Percentiles rank a stretch among this genome's conserved stretches.
These are phyloP conservation scores for Zaprionus africanus DNA, from an alignment of 1,140 invertebrate genomes.

Conservation along the genomic window DNA sequence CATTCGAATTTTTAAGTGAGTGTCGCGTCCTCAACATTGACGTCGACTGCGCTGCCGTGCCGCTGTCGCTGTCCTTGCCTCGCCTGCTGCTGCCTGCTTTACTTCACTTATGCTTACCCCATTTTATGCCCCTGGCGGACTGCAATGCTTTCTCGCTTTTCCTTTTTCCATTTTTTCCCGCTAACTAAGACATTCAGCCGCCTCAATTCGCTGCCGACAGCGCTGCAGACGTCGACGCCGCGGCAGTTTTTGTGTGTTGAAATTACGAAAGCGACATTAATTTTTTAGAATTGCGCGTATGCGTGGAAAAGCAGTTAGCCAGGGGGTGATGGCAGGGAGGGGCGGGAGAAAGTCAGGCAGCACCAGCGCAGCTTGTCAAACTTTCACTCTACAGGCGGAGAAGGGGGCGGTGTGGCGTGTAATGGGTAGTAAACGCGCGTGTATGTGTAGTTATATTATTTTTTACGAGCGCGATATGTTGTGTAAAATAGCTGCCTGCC, in stretches of 20 bases:
- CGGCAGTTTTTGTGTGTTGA: slow-evolving; percentile 62
- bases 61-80: neutral
- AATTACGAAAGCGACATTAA: slow-evolving; percentile 82
- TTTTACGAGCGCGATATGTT: slow-evolving; percentile 83
- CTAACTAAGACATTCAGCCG: slow-evolving; percentile 58
- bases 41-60: neutral
- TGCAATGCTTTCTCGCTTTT: slow-evolving; percentile 45
- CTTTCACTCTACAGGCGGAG: slow-evolving; percentile 40
- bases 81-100: slow-evolving; percentile 22
- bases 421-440: slow-evolving; percentile 70
- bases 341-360: neutral
- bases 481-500: slow-evolving; percentile 67
- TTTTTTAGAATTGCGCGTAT: slow-evolving; percentile 82
- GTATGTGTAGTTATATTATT: slow-evolving; percentile 82
- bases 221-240: slow-evolving; percentile 14
- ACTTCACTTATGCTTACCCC: slow-evolving; percentile 46
- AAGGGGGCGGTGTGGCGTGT: slow-evolving; percentile 17
- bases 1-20: slow-evolving; percentile 82
- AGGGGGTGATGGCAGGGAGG: slow-evolving; percentile 1
- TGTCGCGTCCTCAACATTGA: slow-evolving; percentile 45
- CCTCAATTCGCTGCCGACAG: slow-evolving; percentile 12
- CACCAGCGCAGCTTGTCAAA: slow-evolving; percentile 53
- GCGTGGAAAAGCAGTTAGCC: slow-evolving; percentile 53
- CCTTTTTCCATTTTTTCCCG: slow-evolving; percentile 36
- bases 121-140: slow-evolving; percentile 52